Evolutionary conservation across 35 echinoderm and acorn worm species (phyloP).

Genomic region (Chiridota heheva): DNA sequence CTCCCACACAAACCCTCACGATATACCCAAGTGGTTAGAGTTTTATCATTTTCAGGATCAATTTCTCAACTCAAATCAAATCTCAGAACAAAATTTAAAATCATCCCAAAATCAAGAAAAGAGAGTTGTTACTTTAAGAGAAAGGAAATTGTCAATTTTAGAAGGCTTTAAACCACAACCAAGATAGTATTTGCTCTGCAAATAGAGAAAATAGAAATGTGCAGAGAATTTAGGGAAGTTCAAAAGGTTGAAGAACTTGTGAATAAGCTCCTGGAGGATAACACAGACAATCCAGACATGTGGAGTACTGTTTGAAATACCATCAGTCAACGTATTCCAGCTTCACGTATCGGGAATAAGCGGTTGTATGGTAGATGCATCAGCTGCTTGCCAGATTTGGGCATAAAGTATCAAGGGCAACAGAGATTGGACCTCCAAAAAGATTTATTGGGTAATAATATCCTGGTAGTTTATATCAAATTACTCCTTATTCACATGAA

Average conservation of each 20-base stretch:
- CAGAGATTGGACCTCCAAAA: background rate
- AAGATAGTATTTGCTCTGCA: constrained; percentile 56
- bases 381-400: background rate
- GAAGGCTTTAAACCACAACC: constrained; percentile 77
- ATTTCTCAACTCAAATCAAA: constrained; percentile 6
- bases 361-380: constrained; percentile 66
- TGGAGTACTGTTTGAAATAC: constrained; percentile 83
- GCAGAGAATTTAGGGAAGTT: constrained; percentile 60
- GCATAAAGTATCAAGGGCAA: background rate
- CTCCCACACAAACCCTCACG: constrained; percentile 72
- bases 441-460: constrained; percentile 58
- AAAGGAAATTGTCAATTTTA: constrained; percentile 91
- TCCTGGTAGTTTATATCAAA: background rate
- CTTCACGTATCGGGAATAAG: constrained; percentile 60
- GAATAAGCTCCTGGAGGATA: constrained; percentile 62
- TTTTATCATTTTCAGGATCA: constrained; percentile 90
- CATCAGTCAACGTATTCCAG: constrained; percentile 65
- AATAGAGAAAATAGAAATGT: constrained; percentile 78
- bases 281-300: constrained; percentile 53
- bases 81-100: background rate
- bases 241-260: constrained; percentile 58
- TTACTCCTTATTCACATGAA: background rate
- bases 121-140: constrained; percentile 34
- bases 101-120: constrained; percentile 21
- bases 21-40: constrained; percentile 72